Evolutionary conservation across 2,888 invertebrate species (phyloP).

Genomic region (Eudemis profundana): DNA sequence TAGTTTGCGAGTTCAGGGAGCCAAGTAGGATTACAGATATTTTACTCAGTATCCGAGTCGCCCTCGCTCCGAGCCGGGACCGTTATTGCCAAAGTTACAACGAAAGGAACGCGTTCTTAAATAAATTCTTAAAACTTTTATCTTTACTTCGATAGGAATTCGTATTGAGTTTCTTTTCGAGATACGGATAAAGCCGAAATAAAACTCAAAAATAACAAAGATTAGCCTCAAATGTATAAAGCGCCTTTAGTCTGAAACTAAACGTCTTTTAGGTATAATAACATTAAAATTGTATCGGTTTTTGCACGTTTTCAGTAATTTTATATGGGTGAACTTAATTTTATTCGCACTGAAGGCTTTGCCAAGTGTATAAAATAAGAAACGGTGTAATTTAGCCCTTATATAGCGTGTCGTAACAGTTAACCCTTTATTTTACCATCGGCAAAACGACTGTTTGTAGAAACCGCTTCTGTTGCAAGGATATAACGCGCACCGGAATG

Average conservation of each 20-base stretch:
- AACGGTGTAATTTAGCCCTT: slow-evolving; percentile 31
- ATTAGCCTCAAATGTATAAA: slow-evolving; percentile 33
- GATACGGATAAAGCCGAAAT: slow-evolving; percentile 52
- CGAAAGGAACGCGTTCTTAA: slow-evolving; percentile 63
- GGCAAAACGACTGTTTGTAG: slow-evolving; percentile 23
- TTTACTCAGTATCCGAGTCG: slow-evolving; percentile 27
- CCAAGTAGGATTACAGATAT: slow-evolving; percentile 37
- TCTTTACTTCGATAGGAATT: slow-evolving; percentile 72
- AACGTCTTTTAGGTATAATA: slow-evolving; percentile 32
- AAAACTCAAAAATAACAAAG: slow-evolving; percentile 43
- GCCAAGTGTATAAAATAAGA: not conserved
- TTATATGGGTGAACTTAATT: slow-evolving; percentile 37
- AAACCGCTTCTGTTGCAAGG: slow-evolving; percentile 46
- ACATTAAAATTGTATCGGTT: slow-evolving; percentile 33
- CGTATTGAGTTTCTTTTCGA: slow-evolving; percentile 44
- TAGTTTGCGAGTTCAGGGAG: not conserved
- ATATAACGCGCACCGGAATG: slow-evolving; percentile 69
- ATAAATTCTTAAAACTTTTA: slow-evolving; percentile 80
- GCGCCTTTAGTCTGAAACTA: slow-evolving; percentile 26
- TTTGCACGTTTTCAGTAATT: slow-evolving; percentile 40
- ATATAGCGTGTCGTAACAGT: slow-evolving; percentile 16
- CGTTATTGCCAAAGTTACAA: slow-evolving; percentile 71
- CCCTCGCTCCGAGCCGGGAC: slow-evolving; percentile 48
- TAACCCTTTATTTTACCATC: slow-evolving; percentile 23
- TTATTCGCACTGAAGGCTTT: slow-evolving; percentile 10